Evolutionary conservation across 2,113 vertebrate genomes (phyloP).

Genomic region (Pelecanoides urinatrix): DNA sequence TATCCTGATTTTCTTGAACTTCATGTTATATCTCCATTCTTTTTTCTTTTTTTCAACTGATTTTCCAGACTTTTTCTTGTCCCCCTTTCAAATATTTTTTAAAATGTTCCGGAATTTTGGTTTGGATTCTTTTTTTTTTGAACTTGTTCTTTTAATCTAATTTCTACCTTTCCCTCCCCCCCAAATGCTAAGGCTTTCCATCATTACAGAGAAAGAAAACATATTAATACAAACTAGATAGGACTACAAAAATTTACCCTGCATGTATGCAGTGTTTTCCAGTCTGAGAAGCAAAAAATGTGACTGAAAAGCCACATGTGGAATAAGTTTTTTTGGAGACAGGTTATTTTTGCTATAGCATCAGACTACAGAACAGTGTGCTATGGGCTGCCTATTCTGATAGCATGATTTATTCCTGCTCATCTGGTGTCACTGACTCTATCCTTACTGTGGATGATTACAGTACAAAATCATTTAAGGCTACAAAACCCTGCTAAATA

Average conservation of each 20-base stretch:
- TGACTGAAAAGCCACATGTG: background rate
- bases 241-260: background rate
- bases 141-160: background rate
- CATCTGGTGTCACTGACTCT: background rate
- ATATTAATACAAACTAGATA: background rate
- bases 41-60: fast-evolving
- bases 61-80: background rate
- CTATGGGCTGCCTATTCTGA: background rate
- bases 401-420: conserved; percentile 31
- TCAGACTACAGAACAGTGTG: background rate
- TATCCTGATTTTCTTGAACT: background rate
- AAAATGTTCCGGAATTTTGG: background rate
- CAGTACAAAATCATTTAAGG: conserved; percentile 26
- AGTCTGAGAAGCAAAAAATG: background rate
- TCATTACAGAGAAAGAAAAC: background rate
- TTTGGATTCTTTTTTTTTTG: background rate
- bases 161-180: background rate
- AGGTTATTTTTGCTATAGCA: background rate
- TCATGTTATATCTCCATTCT: background rate
- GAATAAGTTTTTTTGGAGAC: background rate
- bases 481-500: conserved; percentile 20
- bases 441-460: conserved; percentile 1
- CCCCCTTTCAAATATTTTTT: background rate
- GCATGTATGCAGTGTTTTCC: background rate
- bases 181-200: background rate